phyloP scores from a whole-genome alignment of 37 sponge, comb jelly and placozoan genomes.

The Agelas oroides region DNA sequence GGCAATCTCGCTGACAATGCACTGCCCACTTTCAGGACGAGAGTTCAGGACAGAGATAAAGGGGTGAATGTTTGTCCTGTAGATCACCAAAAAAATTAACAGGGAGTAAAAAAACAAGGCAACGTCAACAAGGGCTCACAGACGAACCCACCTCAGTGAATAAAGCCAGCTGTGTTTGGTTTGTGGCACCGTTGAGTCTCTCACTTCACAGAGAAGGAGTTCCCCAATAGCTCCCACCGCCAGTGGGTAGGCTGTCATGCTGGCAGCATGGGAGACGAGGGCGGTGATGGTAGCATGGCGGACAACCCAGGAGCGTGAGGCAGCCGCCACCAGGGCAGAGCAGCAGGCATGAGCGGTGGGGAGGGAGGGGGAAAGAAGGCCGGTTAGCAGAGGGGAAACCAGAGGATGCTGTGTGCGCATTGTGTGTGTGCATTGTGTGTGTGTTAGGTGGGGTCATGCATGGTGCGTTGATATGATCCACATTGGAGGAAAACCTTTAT shows the following conservation, averaged over 20 bases:
- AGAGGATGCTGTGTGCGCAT: constrained; percentile 22
- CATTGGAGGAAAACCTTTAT: constrained; percentile 1
- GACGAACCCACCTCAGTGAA: constrained; percentile 28
- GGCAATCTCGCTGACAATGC: constrained; percentile 2
- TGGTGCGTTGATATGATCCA: no score
- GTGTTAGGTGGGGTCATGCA: no score
- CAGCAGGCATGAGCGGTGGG: background rate
- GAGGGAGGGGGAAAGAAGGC: background rate
- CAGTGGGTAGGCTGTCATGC: background rate
- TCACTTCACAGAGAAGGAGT: constrained; percentile 10
- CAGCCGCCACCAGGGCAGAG: background rate
- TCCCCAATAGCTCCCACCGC: background rate
- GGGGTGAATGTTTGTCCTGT: constrained; percentile 41
- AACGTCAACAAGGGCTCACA: background rate
- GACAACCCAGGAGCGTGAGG: constrained; percentile 17
- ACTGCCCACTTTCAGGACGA: constrained; percentile 25
- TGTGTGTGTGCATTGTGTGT: background rate
- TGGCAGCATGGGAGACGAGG: constrained; percentile 11
- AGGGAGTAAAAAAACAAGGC: background rate
- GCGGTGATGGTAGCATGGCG: background rate
- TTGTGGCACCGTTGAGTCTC: background rate
- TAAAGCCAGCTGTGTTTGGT: constrained; percentile 11
- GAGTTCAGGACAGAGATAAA: constrained; percentile 36
- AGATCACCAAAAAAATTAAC: no score
- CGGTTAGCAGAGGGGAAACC: background rate